Conservation (phyloP, 2,888 invertebrate genomes). For the Lysandra bellargus region DNA sequence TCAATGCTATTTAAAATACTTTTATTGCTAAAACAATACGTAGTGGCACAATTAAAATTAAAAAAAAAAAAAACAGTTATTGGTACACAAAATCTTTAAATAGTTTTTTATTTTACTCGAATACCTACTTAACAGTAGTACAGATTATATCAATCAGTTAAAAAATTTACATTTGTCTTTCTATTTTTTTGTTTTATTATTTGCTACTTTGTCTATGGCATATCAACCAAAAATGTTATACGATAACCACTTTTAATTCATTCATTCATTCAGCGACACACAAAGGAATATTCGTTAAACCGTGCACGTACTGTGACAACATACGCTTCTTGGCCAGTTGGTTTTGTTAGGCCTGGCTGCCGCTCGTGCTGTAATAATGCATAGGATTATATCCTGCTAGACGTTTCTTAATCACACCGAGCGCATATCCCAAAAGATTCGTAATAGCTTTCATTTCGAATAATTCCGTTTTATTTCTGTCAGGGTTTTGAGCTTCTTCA, state of each 20-base stretch:
- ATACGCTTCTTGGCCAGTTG: slow-evolving; percentile 68
- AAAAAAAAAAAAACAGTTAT: too few species aligned
- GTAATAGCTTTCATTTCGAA: neutral
- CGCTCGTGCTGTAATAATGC: slow-evolving; percentile 66
- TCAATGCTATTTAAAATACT: too few species aligned
- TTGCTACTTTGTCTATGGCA: too few species aligned
- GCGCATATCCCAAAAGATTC: neutral
- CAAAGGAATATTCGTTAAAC: slow-evolving; percentile 53
- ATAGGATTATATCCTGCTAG: neutral
- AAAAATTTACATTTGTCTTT: too few species aligned
- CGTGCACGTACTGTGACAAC: slow-evolving; percentile 73
- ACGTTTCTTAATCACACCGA: slow-evolving; percentile 7
- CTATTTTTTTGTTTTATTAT: too few species aligned
- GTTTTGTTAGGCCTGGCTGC: slow-evolving; percentile 58
- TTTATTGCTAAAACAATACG: too few species aligned
- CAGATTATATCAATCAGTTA: too few species aligned
- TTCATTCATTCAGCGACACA: slow-evolving; percentile 45
- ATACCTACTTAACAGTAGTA: too few species aligned
- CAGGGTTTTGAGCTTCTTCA: too few species aligned
- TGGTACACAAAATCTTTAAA: too few species aligned
- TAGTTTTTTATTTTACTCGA: too few species aligned
- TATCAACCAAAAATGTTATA: neutral
- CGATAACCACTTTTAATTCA: neutral
- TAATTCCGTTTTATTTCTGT: neutral
- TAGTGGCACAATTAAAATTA: too few species aligned